phyloP scores from a whole-genome alignment of 1,140 invertebrate species.

The Bombus vancouverensis region DNA sequence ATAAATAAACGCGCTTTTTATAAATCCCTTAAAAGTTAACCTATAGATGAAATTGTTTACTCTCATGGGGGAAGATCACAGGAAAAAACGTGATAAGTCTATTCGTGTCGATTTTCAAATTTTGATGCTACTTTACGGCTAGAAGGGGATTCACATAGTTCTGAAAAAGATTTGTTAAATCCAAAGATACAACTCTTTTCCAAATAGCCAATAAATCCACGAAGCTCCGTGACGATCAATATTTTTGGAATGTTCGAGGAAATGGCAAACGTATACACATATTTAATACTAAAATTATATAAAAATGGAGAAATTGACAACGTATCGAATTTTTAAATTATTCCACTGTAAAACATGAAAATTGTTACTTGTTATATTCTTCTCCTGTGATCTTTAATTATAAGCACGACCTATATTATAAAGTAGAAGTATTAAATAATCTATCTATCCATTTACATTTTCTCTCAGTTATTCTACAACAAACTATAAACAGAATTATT shows the following conservation, averaged over 20 bases:
- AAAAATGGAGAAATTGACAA: background rate
- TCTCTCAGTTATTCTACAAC: background rate
- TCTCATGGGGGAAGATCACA: background rate
- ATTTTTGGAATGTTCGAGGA: background rate
- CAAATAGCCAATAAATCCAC: background rate
- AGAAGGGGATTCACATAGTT: no score
- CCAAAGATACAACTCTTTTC: no score
- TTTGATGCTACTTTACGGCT: background rate
- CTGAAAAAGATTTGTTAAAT: no score
- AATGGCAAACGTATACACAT: background rate
- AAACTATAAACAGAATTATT: conserved; percentile 8
- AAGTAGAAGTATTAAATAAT: conserved; percentile 25
- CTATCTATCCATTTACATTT: background rate
- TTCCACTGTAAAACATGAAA: background rate
- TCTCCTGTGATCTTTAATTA: background rate
- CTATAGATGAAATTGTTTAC: background rate
- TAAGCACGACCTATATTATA: background rate
- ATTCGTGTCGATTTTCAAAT: background rate
- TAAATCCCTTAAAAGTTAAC: background rate
- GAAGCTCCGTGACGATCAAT: background rate
- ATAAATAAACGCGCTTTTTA: conserved; percentile 2
- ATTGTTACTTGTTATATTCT: background rate
- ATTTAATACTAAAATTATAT: background rate
- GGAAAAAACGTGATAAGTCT: background rate
- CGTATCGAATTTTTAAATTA: no score